Conservation (phyloP, 1,140 invertebrate genomes). For the Aricia agestis region DNA sequence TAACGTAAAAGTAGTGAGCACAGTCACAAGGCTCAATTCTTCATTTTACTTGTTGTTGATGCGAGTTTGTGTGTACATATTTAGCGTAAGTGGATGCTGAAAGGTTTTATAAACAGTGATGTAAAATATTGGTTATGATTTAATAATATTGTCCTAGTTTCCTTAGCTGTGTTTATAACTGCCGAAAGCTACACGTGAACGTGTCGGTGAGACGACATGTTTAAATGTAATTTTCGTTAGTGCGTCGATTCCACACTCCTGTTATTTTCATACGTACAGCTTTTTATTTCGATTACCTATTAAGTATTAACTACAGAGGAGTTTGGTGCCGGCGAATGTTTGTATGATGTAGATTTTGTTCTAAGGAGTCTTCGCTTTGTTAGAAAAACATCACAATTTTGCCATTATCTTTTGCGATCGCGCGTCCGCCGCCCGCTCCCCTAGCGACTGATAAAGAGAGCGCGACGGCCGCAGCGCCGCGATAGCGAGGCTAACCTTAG, state of each 20-base stretch:
- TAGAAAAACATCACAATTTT: constrained; percentile 74
- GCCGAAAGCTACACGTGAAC: not conserved
- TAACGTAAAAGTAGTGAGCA: constrained; percentile 54
- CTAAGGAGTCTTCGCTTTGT: constrained; percentile 29
- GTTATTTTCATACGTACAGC: constrained; percentile 33
- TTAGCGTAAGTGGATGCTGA: constrained; percentile 69
- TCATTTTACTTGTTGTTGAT: constrained; percentile 59
- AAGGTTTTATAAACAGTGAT: constrained; percentile 55
- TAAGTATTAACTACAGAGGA: constrained; percentile 26
- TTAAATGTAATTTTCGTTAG: not conserved
- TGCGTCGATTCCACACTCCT: not conserved
- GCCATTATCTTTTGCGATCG: constrained; percentile 61
- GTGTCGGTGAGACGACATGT: not conserved
- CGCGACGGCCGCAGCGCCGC: constrained; percentile 54
- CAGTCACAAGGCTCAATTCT: constrained; percentile 65
- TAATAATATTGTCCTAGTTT: constrained; percentile 21
- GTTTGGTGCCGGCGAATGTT: constrained; percentile 35
- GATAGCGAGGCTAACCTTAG: constrained; percentile 45
- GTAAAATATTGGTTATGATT: constrained; percentile 45
- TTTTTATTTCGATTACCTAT: constrained; percentile 19
- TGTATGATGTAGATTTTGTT: not conserved
- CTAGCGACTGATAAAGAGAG: constrained; percentile 65
- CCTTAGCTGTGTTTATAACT: constrained; percentile 3
- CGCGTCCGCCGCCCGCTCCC: constrained; percentile 51
- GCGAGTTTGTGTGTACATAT: constrained; percentile 72